Conservation (phyloP, 2,797 vertebrate species). For the Periophthalmus magnuspinnatus region DNA sequence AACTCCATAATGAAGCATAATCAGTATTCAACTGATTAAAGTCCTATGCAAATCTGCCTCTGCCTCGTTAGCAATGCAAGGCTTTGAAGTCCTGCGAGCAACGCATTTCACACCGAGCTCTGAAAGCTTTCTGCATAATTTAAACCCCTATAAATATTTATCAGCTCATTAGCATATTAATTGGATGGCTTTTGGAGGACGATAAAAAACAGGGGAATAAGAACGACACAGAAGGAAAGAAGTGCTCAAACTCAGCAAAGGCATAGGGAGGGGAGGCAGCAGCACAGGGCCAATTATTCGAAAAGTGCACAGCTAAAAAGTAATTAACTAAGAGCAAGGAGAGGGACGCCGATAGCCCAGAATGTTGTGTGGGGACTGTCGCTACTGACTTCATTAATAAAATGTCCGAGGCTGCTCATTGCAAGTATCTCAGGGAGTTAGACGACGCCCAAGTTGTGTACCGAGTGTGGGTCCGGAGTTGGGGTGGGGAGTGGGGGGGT, state of each 20-base stretch:
- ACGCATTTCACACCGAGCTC: conserved; percentile 97
- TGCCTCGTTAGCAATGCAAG: conserved; percentile 95
- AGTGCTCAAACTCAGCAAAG: conserved; percentile 70
- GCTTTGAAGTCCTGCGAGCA: conserved; percentile 99
- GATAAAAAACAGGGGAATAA: conserved; percentile 78
- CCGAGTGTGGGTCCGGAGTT: conserved; percentile 3
- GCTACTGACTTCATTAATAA: conserved; percentile 65
- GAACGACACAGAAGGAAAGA: conserved; percentile 55
- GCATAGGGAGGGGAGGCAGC: conserved; percentile 45
- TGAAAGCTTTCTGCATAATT: conserved; percentile 99
- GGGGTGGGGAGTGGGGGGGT: conserved; percentile 37
- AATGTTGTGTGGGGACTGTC: conserved; percentile 83
- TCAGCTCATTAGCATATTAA: conserved; percentile 99
- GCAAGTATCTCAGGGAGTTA: conserved; percentile 52
- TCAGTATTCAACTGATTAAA: conserved; percentile 99
- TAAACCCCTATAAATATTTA: conserved; percentile 99
- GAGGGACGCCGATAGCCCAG: conserved; percentile 65
- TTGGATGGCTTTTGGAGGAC: conserved; percentile 89
- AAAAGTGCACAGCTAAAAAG: conserved; percentile 61
- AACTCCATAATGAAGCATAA: conserved; percentile 96
- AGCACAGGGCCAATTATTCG: conserved; percentile 79
- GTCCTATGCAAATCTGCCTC: conserved; percentile 97
- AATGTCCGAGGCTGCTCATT: conserved; percentile 39
- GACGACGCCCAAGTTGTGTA: conserved; percentile 31
- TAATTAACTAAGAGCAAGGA: conserved; percentile 79